These are phyloP conservation scores for Abrostola tripartita DNA, from an alignment of 2,888 invertebrate genomes.

Conservation along the genomic window DNA sequence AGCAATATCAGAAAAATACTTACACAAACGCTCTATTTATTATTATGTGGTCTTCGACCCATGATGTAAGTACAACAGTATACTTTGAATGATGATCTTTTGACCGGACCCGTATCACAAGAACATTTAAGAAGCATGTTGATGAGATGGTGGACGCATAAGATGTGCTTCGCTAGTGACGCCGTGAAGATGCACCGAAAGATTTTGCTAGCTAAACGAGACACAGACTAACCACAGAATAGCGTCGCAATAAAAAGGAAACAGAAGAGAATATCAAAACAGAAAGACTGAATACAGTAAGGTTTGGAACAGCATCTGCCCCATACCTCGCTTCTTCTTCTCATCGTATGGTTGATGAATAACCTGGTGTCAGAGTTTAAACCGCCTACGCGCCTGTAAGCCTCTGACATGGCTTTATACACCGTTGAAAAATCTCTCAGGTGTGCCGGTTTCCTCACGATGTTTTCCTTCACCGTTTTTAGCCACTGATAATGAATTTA, in stretches of 20 bases:
- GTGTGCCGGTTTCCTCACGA: too few species aligned
- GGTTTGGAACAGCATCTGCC: conserved; percentile 5
- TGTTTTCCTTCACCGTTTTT: too few species aligned
- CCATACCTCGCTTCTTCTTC: too few species aligned
- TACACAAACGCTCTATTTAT: background rate
- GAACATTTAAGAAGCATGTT: conserved; percentile 23
- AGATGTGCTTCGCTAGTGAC: conserved; percentile 19
- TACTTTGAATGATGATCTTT: conserved; percentile 28
- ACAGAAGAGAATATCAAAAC: background rate
- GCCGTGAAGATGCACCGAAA: conserved; percentile 28
- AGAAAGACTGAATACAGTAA: conserved; percentile 1
- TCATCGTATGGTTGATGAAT: too few species aligned
- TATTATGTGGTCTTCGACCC: too few species aligned
- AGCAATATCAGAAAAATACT: conserved; percentile 4
- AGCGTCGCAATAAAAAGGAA: background rate
- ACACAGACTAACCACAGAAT: too few species aligned
- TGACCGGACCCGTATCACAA: conserved; percentile 22
- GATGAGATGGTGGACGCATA: conserved; percentile 28
- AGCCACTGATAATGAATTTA: too few species aligned
- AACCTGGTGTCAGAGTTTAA: too few species aligned
- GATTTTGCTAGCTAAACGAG: conserved; percentile 3
- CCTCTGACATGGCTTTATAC: too few species aligned
- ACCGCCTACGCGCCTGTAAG: too few species aligned
- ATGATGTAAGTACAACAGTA: conserved; percentile 1
- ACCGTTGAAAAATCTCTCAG: too few species aligned